Conservation (phyloP, 2,113 vertebrate genomes). For the Callipepla squamata region DNA sequence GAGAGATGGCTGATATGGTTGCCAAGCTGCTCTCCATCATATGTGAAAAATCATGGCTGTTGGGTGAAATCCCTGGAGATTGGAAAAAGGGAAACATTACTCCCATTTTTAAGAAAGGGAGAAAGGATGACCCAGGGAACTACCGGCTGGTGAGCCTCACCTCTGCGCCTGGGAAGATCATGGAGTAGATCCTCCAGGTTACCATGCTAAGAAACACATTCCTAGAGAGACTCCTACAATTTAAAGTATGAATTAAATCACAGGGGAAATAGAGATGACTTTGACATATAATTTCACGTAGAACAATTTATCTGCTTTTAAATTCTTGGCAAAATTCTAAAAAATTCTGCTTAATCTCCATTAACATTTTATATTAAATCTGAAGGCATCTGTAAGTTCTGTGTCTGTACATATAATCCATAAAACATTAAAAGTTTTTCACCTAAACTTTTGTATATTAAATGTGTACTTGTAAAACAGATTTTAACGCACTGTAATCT, state of each 20-base stretch:
- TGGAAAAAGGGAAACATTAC: no score
- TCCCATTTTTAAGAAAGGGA: no score
- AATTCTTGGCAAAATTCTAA: not conserved
- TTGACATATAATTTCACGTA: not conserved
- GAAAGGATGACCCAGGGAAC: no score
- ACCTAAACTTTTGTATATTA: conserved; percentile 31
- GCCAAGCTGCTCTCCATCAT: no score
- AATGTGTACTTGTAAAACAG: conserved; percentile 11
- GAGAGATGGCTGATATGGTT: no score
- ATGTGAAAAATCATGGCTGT: no score
- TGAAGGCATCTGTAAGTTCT: not conserved
- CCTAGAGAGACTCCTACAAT: not conserved
- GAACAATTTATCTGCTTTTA: not conserved
- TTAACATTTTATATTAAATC: not conserved
- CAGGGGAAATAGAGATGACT: not conserved
- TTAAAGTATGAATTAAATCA: not conserved
- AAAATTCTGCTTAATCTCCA: not conserved
- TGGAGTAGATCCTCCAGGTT: no score
- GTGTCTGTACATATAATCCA: not conserved
- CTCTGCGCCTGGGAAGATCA: no score
- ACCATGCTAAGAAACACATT: no score
- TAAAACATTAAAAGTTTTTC: not conserved
- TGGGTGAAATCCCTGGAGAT: no score
- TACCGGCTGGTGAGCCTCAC: no score
- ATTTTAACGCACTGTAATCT: conserved; percentile 52